Evolutionary conservation across 2,888 invertebrate genomes (phyloP).

Genomic region (Drosophila picticornis): DNA sequence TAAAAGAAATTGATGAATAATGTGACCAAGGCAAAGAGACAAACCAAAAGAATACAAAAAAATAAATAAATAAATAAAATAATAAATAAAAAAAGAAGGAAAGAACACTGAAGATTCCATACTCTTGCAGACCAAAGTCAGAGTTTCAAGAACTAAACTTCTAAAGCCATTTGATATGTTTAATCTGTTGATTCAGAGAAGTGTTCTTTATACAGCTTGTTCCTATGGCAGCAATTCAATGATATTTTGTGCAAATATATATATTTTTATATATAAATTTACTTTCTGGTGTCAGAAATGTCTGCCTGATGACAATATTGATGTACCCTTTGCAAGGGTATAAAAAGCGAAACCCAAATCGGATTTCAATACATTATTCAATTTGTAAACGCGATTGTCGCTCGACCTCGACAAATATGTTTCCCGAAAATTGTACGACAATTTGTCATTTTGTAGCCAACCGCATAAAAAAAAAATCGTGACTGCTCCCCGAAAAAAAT

Average conservation of each 20-base stretch:
- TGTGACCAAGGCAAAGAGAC: constrained; percentile 20
- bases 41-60: background rate
- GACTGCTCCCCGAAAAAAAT: constrained; percentile 53
- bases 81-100: background rate
- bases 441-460: constrained; percentile 61
- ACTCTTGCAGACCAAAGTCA: background rate
- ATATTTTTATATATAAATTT: too few relatives aligned
- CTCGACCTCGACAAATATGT: constrained; percentile 29
- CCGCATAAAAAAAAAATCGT: constrained; percentile 49
- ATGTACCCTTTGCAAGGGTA: background rate
- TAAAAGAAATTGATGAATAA: constrained; percentile 48
- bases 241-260: background rate
- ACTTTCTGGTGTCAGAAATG: background rate
- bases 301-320: background rate
- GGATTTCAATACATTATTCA: constrained; percentile 22
- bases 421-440: constrained; percentile 32
- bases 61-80: background rate
- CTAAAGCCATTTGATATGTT: too few relatives aligned
- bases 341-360: background rate
- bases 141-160: too few relatives aligned
- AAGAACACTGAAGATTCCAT: background rate
- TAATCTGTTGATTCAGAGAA: background rate
- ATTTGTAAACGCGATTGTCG: constrained; percentile 61
- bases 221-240: background rate
- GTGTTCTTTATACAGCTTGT: background rate